Evolutionary conservation across 2,113 vertebrate species (phyloP).

Genomic region (Ciconia stormi): DNA sequence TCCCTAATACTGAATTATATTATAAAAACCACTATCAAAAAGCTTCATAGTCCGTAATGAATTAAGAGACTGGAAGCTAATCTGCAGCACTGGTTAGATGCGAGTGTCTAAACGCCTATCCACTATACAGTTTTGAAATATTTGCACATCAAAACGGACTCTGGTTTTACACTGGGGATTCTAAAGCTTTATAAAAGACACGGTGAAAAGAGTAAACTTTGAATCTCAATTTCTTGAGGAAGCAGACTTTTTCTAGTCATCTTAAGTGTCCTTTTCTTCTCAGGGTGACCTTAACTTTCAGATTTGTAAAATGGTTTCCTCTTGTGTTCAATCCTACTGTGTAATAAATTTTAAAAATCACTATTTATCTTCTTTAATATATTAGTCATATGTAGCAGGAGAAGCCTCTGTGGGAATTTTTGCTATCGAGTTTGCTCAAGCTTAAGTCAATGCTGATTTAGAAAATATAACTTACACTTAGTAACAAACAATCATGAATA

Average conservation of each 20-base stretch:
- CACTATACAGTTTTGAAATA: conserved; percentile 55
- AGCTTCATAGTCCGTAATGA: neutral
- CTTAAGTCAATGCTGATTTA: conserved; percentile 56
- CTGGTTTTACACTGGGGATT: conserved; percentile 68
- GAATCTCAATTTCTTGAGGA: conserved; percentile 69
- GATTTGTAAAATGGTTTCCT: conserved; percentile 57
- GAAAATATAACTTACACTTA: conserved; percentile 31
- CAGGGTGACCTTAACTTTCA: conserved; percentile 78
- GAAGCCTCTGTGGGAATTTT: conserved; percentile 34
- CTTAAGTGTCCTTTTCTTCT: conserved; percentile 65
- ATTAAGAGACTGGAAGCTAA: neutral
- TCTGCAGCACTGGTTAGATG: neutral
- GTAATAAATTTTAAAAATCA: conserved; percentile 61
- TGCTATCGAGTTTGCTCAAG: neutral
- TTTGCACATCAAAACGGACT: conserved; percentile 78
- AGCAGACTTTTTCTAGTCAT: conserved; percentile 62
- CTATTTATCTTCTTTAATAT: conserved; percentile 61
- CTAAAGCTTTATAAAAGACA: conserved; percentile 62
- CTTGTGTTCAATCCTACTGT: conserved; percentile 45
- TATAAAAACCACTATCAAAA: neutral
- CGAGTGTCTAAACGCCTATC: neutral
- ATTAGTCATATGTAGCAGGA: conserved; percentile 14
- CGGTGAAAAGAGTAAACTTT: conserved; percentile 68
- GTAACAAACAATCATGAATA: conserved; percentile 56
- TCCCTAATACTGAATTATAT: neutral